Conservation (phyloP, 2,888 invertebrate species). For the Campoplex capitator region DNA sequence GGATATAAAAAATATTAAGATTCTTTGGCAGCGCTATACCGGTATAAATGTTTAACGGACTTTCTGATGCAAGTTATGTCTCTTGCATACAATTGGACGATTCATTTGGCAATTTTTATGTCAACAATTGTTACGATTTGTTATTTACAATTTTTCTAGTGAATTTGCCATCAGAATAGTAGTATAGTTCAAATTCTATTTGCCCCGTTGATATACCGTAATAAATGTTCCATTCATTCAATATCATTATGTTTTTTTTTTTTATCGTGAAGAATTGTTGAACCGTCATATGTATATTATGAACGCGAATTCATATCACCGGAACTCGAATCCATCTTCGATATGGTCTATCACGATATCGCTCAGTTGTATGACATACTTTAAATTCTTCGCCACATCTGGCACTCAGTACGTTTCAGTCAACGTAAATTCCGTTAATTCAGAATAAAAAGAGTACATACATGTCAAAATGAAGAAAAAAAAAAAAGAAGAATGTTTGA, state of each 20-base stretch:
- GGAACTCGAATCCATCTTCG: slow-evolving; percentile 70
- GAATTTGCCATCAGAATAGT: slow-evolving; percentile 2
- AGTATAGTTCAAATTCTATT: slow-evolving; percentile 8
- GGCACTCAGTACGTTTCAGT: slow-evolving; percentile 59
- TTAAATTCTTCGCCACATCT: slow-evolving; percentile 50
- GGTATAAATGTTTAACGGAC: slow-evolving; percentile 13
- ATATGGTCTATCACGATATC: slow-evolving; percentile 68
- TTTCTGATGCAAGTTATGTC: slow-evolving; percentile 33
- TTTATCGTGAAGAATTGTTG: slow-evolving; percentile 13
- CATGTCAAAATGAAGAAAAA: slow-evolving; percentile 24
- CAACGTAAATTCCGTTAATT: slow-evolving; percentile 51
- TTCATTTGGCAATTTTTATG: background rate
- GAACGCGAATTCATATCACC: slow-evolving; percentile 54
- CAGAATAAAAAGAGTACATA: slow-evolving; percentile 19
- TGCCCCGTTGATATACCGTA: background rate
- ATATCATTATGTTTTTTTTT: background rate
- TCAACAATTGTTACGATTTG: background rate
- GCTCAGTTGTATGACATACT: slow-evolving; percentile 71
- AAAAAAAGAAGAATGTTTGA: slow-evolving; percentile 15
- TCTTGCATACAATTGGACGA: slow-evolving; percentile 9
- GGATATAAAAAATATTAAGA: background rate
- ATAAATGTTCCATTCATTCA: background rate
- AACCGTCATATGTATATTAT: background rate
- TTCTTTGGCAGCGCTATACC: slow-evolving; percentile 2
- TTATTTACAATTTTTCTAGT: background rate